Base-by-base conservation (phyloP, 2,113 vertebrate species). In the Pachypanchax playfairii region DNA sequence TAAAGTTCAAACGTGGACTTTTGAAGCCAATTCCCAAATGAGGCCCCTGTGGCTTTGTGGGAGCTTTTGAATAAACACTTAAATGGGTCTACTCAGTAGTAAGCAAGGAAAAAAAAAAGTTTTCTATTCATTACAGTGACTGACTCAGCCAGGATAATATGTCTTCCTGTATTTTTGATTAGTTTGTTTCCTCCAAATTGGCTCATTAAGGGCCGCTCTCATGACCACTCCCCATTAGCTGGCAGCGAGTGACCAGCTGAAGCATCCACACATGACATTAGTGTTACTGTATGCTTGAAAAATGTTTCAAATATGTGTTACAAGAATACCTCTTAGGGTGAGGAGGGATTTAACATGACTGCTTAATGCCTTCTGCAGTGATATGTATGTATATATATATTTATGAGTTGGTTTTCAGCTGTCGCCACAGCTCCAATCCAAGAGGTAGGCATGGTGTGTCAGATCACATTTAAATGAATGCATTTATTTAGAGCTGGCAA, bases 1-100 rank as follows among this genome's bases (percentile, higher is more conserved):
- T 68, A 65, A 63, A 84, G 80, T 82, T 80, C 58, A 79, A 71
- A 81, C 66, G 31, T 77, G 51, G 83, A 80, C 61, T 75, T 85
- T 65, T 67, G 54, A 77, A 75, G 65, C 52, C 39, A 31, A 1
- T 75, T 59, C 44, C 42, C 29, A 71, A 71, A 77, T 51, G 56
- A 84, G 60, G 58, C 65, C 73, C 77, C 73, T 48, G 73, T 73
- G 72, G 87, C 75, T 58, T 64, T 50, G 66, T 58, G 26, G 6
- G 9, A 43, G 66, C 66, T 65, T 72, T 38, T 25, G 58, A 68
- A 48, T 61, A 61, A 74, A 73, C 52, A 67, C 28, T 47, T 46
- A 69, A 83, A 75, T 15, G 59, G 68, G 46, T 54, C 48, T 42
- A 26, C 63, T 80, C 48, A 48, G 43, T 39, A 14, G 42, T 12